Evolutionary conservation across 2,888 invertebrate genomes (phyloP).

Genomic region (Rhagium mordax): DNA sequence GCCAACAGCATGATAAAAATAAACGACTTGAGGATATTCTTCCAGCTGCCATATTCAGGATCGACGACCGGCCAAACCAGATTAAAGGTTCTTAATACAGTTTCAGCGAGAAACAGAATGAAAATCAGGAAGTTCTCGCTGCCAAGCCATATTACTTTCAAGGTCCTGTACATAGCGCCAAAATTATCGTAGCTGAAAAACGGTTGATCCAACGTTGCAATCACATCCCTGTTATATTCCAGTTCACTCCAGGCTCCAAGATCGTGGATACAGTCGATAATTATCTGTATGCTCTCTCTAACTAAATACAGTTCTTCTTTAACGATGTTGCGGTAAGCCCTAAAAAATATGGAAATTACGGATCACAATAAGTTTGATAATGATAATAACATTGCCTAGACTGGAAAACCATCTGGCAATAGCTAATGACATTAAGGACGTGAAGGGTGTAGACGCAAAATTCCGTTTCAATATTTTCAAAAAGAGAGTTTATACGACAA

Average conservation of each 20-base stretch:
- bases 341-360: too few relatives aligned
- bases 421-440: too few relatives aligned
- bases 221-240: slow-evolving; percentile 8
- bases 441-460: too few relatives aligned
- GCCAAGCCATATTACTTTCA: not conserved
- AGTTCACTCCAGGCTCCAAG: not conserved
- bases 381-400: too few relatives aligned
- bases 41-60: not conserved
- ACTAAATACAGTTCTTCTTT: not conserved
- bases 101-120: slow-evolving; percentile 1
- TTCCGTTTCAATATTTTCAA: too few relatives aligned
- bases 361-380: too few relatives aligned
- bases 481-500: too few relatives aligned
- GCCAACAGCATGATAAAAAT: not conserved
- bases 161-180: not conserved
- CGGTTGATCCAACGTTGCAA: slow-evolving; percentile 6
- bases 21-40: not conserved
- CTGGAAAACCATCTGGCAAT: too few relatives aligned
- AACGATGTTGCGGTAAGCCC: slow-evolving; percentile 4
- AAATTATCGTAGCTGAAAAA: slow-evolving; percentile 16
- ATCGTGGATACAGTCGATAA: slow-evolving; percentile 8
- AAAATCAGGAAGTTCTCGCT: slow-evolving; percentile 10
- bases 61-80: not conserved
- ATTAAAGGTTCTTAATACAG: not conserved
- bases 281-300: slow-evolving; percentile 5